Evolutionary conservation across 2,888 invertebrate genomes (phyloP), one percentile per base, ranked within the genome.

Genomic region (Aethes cnicana): DNA sequence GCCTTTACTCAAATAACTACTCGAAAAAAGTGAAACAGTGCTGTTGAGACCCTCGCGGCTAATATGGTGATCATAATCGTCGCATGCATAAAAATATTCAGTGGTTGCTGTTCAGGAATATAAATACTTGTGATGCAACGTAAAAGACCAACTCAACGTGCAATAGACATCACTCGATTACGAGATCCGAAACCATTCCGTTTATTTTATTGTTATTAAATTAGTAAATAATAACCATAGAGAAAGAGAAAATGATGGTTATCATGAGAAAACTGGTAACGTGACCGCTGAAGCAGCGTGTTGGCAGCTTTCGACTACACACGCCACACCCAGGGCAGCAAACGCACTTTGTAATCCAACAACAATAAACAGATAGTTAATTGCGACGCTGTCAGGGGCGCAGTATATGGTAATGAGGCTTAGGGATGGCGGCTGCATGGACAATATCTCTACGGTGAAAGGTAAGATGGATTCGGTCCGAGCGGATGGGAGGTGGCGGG

Each of bases 331-430:
- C 44, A 25, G 17, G 17, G 6, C 3, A 62, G 64, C 69, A 78
- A 74, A 81, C 78, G 82, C 75, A 79, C 83, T 84, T 84, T 86
- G 84, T 87, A 87, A 87, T 87, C 83, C 85, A 84, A 81, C 86
- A 86, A 88, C 87, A 88, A 89, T 88, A 88, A 86, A 84, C 89
- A 83, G 84, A 87, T 87, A 86, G 86, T 89, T 89, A 89, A 88
- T 89, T 89, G 88, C 89, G 75, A 76, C 77, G 85, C 87, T 87
- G 88, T 88, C 89, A 88, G 84, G 77, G 85, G 79, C 82, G 74
- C 84, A 85, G 85, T 87, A 84, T 88, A 89, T 89, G 88, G 88
- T 89, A 89, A 89, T 89, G 88, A 88, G 88, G 76, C 80, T 78
- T 77, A 74, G 79, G 84, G 84, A 84, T 86, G 87, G 85, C 81